phyloP scores from a whole-genome alignment of 2,113 vertebrate species.

The Scalopus aquaticus region DNA sequence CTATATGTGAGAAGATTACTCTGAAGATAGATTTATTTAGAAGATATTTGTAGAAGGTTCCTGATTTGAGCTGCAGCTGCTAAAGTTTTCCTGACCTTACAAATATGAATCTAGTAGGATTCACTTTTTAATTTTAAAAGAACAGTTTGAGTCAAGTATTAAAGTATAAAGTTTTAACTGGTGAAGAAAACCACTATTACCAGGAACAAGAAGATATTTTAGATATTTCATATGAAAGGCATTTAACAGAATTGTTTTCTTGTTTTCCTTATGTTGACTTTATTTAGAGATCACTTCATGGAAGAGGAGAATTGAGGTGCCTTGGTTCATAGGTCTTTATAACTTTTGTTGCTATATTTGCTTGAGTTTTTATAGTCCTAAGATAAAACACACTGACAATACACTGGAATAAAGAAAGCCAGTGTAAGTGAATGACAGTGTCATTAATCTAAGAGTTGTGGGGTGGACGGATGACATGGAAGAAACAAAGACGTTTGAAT shows the following conservation, averaged over 20 bases:
- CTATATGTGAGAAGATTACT: background rate
- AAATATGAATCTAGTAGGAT: background rate
- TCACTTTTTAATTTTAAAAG: background rate
- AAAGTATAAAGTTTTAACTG: background rate
- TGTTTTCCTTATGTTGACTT: slow-evolving; percentile 8
- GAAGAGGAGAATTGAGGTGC: background rate
- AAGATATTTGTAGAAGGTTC: background rate
- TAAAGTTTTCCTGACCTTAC: background rate
- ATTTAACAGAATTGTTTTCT: background rate
- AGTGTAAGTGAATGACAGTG: background rate
- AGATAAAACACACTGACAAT: background rate
- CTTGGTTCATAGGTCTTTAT: background rate
- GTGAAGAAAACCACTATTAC: background rate
- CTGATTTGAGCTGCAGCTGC: background rate
- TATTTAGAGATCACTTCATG: background rate
- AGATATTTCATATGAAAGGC: background rate
- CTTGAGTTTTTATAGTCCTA: slow-evolving; percentile 14
- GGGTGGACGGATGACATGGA: background rate
- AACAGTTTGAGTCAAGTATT: background rate
- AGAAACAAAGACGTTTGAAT: background rate
- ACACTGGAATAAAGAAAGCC: background rate
- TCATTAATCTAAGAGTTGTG: background rate
- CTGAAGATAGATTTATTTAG: slow-evolving; percentile 26
- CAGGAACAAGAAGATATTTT: background rate
- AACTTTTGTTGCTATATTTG: no score